Base-by-base conservation (phyloP, 2,888 invertebrate genomes). In the Celastrina argiolus region DNA sequence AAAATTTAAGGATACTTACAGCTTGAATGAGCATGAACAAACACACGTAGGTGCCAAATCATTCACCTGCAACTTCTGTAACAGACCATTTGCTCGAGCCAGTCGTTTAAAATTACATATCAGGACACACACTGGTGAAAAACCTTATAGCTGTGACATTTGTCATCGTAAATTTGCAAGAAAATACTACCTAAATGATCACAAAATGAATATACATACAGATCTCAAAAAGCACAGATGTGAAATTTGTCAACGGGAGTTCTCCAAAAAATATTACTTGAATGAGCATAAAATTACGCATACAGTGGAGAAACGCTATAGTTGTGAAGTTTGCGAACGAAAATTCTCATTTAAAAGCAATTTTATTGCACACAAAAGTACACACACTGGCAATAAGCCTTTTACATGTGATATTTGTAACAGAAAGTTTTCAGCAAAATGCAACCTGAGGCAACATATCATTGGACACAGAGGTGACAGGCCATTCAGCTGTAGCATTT, bases 371-470 rank as follows among this genome's bases (percentile, higher is more conserved):
- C 61, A 61, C 14, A 61, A 61, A 61, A 61, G 36, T 7, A 61
- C 22, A 10, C 61, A 61, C n/a, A 34, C 61, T 0, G 61, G 61
- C 6, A 22, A 61, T 16, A 61, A 61, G 16, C 61, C 39, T 16
- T 61, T n/a, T 18, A 61, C 61, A n/a, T 61, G 61, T 36, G 61
- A 61, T 18, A 61, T 61, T 61, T 61, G 61, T 22, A 61, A 61
- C 0, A 61, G n/a, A 61, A 36, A 61, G 8, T 61, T 61, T 61
- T 10, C 61, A 12, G 61, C 61, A 0, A 61, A 61, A 36, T 61
- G 61, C 39, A 61, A 61, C 7, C 14, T 61, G 36, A 61, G 61
- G 10, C 61, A 39, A 14, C 61, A 61, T 22, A 61, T 61, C 22
- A 61, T 61, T 18, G 61, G 61, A 22, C 61, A 61, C 14, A 61